These are phyloP conservation scores for Myocastor coypus DNA, from an alignment of 2,113 vertebrate genomes.

Conservation along the genomic window DNA sequence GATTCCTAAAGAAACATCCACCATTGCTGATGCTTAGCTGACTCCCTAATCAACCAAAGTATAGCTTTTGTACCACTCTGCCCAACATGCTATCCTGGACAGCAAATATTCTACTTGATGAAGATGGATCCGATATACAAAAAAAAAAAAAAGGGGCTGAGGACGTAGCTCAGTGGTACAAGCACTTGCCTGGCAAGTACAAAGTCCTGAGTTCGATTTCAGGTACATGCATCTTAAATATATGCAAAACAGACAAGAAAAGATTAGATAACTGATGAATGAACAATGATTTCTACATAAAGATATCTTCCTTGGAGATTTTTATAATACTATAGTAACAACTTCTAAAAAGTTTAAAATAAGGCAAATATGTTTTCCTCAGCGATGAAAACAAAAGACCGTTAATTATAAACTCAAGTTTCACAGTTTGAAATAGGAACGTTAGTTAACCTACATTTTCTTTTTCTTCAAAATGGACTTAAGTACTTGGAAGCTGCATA, in stretches of 20 bases:
- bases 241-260: slow-evolving; percentile 6
- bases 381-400: slow-evolving; percentile 26
- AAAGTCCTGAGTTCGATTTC: too few species aligned
- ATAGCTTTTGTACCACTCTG: background rate
- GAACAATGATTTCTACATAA: slow-evolving; percentile 19
- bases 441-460: slow-evolving; percentile 2
- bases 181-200: too few species aligned
- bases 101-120: background rate
- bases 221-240: background rate
- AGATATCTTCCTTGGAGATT: background rate
- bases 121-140: background rate
- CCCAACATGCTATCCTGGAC: background rate
- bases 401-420: slow-evolving; percentile 47
- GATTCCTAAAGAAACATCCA: background rate
- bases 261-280: background rate
- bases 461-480: slow-evolving; percentile 30
- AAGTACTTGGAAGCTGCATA: background rate
- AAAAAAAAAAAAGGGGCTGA: too few species aligned
- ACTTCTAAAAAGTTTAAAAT: background rate
- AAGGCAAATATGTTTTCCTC: background rate
- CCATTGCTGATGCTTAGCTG: background rate
- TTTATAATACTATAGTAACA: background rate
- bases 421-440: background rate
- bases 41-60: background rate
- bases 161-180: too few species aligned